These are phyloP conservation scores for Aphelenchoides bicaudatus DNA, from an alignment of 2,888 invertebrate species.

Conservation along the genomic window DNA sequence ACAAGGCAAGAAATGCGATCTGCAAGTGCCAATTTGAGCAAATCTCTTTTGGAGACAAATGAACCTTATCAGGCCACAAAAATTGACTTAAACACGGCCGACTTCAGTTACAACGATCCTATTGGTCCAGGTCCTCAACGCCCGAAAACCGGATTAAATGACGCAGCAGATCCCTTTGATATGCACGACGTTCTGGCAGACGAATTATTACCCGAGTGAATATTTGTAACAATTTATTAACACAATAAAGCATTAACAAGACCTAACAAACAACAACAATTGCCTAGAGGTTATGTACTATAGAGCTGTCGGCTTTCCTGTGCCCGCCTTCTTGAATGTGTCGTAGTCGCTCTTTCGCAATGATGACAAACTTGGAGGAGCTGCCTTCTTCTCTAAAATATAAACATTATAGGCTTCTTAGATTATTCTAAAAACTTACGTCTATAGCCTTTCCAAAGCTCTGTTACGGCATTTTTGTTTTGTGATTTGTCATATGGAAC, in stretches of 20 bases:
- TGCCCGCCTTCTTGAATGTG: slow-evolving; percentile 54
- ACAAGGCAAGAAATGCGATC: slow-evolving; percentile 15
- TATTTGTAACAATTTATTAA: slow-evolving; percentile 13
- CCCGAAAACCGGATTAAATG: slow-evolving; percentile 61
- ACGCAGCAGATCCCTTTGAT: slow-evolving; percentile 62
- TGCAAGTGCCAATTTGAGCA: slow-evolving; percentile 2
- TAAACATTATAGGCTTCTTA: too few relatives aligned
- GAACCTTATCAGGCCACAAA: slow-evolving; percentile 32
- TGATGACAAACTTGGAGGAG: slow-evolving; percentile 44
- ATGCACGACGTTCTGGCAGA: slow-evolving; percentile 69
- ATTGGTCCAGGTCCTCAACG: slow-evolving; percentile 63
- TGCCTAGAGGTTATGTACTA: neutral
- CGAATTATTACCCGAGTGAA: slow-evolving; percentile 72
- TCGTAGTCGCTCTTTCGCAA: slow-evolving; percentile 45
- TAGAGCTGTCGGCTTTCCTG: slow-evolving; percentile 37
- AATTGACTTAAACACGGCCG: slow-evolving; percentile 41
- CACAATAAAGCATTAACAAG: too few relatives aligned
- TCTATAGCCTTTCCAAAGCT: slow-evolving; percentile 21
- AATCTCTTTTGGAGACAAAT: slow-evolving; percentile 28
- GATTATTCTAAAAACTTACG: slow-evolving; percentile 22
- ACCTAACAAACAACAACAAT: slow-evolving; percentile 16
- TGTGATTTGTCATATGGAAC: slow-evolving; percentile 25
- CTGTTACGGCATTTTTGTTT: slow-evolving; percentile 16
- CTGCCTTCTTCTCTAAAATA: slow-evolving; percentile 12
- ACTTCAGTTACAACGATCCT: slow-evolving; percentile 63